These are phyloP conservation scores for Myocastor coypus DNA, from an alignment of 2,113 vertebrate genomes.

Conservation along the genomic window DNA sequence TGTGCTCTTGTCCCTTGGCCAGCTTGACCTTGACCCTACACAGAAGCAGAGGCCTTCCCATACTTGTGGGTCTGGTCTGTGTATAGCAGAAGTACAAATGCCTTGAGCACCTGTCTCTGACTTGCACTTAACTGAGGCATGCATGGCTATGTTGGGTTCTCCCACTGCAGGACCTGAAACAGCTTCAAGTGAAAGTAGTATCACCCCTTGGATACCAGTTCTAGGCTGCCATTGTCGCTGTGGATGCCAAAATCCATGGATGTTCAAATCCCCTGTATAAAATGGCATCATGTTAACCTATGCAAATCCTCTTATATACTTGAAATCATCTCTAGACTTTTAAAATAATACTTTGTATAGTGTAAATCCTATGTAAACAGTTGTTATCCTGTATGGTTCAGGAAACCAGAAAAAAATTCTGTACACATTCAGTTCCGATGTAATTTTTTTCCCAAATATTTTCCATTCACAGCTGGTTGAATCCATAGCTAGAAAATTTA, in stretches of 20 bases:
- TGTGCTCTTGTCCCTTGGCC: background rate
- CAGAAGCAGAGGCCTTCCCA: background rate
- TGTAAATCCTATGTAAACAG: background rate
- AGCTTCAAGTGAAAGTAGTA: background rate
- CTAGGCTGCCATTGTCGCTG: background rate
- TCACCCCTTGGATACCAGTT: background rate
- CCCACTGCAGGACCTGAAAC: background rate
- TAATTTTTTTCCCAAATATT: background rate
- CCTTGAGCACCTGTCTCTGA: background rate
- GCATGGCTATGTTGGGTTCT: background rate
- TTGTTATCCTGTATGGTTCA: constrained; percentile 4
- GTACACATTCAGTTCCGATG: background rate
- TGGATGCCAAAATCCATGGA: background rate
- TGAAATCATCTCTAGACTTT: background rate
- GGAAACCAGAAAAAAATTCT: background rate
- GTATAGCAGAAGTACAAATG: background rate
- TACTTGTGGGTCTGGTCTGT: background rate
- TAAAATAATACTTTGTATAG: background rate
- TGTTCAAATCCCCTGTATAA: background rate
- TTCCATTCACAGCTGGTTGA: background rate
- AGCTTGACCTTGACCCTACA: constrained; percentile 24
- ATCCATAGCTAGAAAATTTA: background rate
- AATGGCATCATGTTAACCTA: background rate
- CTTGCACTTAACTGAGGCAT: background rate
- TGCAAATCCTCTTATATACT: background rate